Percentiles rank a stretch among this genome's conserved stretches.
Evolutionary conservation across 35 echinoderm and acorn worm genomes (phyloP).

Genomic region (Ptychodera flava): DNA sequence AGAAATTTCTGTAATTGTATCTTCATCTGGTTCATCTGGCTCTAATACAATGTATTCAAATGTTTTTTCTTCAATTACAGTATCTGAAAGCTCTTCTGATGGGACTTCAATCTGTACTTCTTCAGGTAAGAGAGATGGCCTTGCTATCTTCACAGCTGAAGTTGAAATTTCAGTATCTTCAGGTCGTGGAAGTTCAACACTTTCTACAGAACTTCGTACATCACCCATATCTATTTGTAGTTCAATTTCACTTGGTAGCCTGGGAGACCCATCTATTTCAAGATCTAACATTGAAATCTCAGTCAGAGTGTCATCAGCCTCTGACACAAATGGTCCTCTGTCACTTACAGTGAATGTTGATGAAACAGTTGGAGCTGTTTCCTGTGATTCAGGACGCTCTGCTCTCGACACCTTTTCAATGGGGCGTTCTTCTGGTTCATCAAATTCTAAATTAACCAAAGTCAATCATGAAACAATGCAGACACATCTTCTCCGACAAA

Average conservation of each 20-base stretch:
- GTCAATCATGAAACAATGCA: background rate
- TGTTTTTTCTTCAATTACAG: background rate
- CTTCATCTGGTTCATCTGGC: background rate
- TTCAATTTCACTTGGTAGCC: background rate
- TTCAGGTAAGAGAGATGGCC: background rate
- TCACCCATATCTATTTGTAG: background rate
- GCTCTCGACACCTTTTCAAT: too few relatives aligned
- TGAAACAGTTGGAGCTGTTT: background rate
- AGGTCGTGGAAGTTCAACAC: background rate
- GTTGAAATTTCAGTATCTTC: background rate
- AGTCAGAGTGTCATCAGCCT: background rate
- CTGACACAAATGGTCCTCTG: background rate
- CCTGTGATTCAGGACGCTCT: too few relatives aligned
- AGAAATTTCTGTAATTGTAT: slow-evolving; percentile 15
- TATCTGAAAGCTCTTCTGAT: background rate
- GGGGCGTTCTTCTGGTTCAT: background rate
- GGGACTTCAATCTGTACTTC: background rate
- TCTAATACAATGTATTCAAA: too few relatives aligned
- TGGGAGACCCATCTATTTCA: background rate
- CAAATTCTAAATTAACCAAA: background rate
- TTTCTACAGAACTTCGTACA: background rate
- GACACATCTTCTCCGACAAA: too few relatives aligned
- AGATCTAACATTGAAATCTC: background rate
- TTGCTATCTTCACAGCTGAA: background rate
- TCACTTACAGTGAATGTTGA: too few relatives aligned